Evolutionary conservation across 2,888 invertebrate genomes (phyloP), one percentile per base, ranked within the genome.

Genomic region (Thera britannica): DNA sequence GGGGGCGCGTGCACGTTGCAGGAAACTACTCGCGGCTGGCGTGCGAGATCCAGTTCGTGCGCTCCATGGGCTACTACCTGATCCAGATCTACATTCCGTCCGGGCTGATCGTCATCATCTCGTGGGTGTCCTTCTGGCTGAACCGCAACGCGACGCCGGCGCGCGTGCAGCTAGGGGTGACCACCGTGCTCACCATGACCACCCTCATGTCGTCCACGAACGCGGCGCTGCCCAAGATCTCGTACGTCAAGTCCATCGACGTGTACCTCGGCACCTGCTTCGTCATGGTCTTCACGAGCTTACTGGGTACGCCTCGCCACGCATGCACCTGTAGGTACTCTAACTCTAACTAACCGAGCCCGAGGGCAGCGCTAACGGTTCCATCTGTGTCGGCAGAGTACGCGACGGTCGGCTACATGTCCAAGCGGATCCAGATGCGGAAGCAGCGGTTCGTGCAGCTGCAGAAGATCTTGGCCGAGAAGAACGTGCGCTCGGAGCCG

Each of bases 81-180:
- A 98, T 98, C 94, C 98, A 98, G 95, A 98, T 98, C 94, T 98
- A 98, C 95, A 97, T 98, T 94, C 98, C 98, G 88, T 98, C 98
- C 92, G 97, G 97, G 90, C 96, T 98, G 94, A 98, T 98, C 94
- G 98, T 98, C 93, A 97, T 98, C 94, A 98, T 98, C 94, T 97
- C 97, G 85, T 98, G 98, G 98, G 98, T 98, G 90, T 97, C 97
- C 89, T 98, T 98, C 95, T 98, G 98, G 98, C 95, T 98, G 92
- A 98, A 98, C 94, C 95, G 98, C 89, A 97, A 97, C 93, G 98
- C 98, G 84, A 98, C 98, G 83, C 98, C 98, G 82, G 98, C 98
- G 87, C 95, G 98, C 91, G 98, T 98, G 83, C 97, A 97, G 84
- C 95, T 98, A 85, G 98, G 98, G 85, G 98, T 98, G 89, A 98